Conservation (phyloP, 23 tunicate species). For the Phallusia fumigata region DNA sequence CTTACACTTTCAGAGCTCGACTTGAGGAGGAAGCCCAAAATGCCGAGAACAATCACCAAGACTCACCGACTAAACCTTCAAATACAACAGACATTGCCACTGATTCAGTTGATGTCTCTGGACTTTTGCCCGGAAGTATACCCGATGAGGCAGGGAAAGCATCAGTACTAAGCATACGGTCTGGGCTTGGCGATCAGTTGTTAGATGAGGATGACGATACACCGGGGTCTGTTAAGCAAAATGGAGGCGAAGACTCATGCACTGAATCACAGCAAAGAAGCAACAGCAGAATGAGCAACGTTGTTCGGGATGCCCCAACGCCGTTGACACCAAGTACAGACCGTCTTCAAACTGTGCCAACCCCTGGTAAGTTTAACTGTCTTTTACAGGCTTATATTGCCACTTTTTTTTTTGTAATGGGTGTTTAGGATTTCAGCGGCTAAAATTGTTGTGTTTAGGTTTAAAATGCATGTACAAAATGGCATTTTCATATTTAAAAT, state of each 20-base stretch:
- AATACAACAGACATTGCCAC: too few species aligned
- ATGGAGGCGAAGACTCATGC: constrained; percentile 21
- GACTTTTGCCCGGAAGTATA: not conserved
- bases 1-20: not conserved
- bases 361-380: not conserved
- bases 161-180: constrained; percentile 23
- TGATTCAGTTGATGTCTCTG: not conserved
- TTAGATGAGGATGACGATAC: constrained; percentile 37
- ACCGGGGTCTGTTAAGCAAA: constrained; percentile 32
- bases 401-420: not conserved
- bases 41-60: not conserved
- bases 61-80: not conserved
- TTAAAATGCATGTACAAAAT: too few species aligned
- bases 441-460: too few species aligned
- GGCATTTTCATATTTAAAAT: too few species aligned
- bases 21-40: constrained; percentile 1
- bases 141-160: not conserved
- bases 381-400: not conserved
- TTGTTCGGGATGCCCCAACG: constrained; percentile 34
- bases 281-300: constrained; percentile 3
- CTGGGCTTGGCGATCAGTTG: constrained; percentile 52
- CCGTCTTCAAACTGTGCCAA: not conserved
- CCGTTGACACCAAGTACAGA: not conserved
- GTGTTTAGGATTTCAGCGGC: too few species aligned
- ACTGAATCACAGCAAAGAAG: constrained; percentile 18